Conservation (phyloP, 2,888 invertebrate genomes). For the Tromatobia lineatoria region DNA sequence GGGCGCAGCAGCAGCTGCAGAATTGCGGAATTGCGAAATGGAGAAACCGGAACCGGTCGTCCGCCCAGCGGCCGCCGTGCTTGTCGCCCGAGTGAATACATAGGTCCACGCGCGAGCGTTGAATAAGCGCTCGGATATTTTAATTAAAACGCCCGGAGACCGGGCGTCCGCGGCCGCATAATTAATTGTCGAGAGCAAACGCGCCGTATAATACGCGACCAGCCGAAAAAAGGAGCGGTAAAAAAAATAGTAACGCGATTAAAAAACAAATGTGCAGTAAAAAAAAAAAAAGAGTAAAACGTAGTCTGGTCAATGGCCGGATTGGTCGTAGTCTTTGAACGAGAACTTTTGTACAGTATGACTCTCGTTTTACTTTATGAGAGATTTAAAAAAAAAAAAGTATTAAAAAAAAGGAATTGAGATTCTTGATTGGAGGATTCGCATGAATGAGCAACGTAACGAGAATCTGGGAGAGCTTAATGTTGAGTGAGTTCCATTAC, state of each 20-base stretch:
- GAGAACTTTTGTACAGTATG: constrained; percentile 47
- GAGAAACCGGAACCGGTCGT: constrained; percentile 66
- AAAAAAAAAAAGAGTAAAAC: constrained; percentile 23
- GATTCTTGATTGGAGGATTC: constrained; percentile 60
- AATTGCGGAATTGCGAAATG: constrained; percentile 53
- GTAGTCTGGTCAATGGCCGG: constrained; percentile 14
- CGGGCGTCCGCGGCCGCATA: constrained; percentile 63
- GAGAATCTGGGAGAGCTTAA: constrained; percentile 43
- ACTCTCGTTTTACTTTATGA: constrained; percentile 42
- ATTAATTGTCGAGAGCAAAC: constrained; percentile 70
- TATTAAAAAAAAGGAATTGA: not conserved
- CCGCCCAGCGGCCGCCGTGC: constrained; percentile 21
- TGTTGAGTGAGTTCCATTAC: constrained; percentile 46
- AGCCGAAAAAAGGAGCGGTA: constrained; percentile 36
- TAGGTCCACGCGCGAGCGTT: constrained; percentile 45
- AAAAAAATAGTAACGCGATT: constrained; percentile 26
- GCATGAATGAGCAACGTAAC: constrained; percentile 62
- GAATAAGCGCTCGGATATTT: constrained; percentile 68
- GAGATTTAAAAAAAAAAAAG: not conserved
- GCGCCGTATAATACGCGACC: constrained; percentile 60
- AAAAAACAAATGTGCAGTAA: constrained; percentile 3
- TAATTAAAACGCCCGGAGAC: constrained; percentile 66
- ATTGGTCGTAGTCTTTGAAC: not conserved
- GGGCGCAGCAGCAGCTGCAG: constrained; percentile 1
- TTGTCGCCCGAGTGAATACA: constrained; percentile 30